phyloP scores from a whole-genome alignment of 2,888 invertebrate species.

The Bruchidius siliquastri region DNA sequence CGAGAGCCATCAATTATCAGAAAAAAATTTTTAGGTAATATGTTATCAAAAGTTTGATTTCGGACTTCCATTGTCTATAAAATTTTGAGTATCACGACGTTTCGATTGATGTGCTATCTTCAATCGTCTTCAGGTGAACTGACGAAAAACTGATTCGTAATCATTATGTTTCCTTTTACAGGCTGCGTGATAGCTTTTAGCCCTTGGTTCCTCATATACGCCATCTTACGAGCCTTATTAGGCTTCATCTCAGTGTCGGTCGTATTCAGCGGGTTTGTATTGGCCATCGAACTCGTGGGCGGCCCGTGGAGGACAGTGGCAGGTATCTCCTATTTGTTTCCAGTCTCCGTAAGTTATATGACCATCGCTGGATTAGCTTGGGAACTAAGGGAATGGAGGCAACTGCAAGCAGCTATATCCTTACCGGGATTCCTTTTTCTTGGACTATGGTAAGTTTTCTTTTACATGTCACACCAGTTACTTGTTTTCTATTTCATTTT shows the following conservation, averaged over 20 bases:
- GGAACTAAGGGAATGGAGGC: constrained; percentile 66
- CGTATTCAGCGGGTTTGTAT: constrained; percentile 74
- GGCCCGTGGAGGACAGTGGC: constrained; percentile 77
- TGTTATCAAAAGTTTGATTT: too few relatives aligned
- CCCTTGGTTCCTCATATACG: constrained; percentile 66
- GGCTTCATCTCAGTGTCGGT: constrained; percentile 78
- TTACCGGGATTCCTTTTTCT: constrained; percentile 67
- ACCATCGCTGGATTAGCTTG: constrained; percentile 68
- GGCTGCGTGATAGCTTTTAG: constrained; percentile 60
- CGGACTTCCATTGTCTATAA: too few relatives aligned
- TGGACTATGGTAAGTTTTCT: constrained; percentile 57
- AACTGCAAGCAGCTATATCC: constrained; percentile 67
- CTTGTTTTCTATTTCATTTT: too few relatives aligned
- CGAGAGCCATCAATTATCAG: too few relatives aligned
- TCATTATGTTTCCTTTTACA: constrained; percentile 23
- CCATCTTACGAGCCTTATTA: constrained; percentile 63
- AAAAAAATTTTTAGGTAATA: too few relatives aligned
- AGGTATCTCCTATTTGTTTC: constrained; percentile 76
- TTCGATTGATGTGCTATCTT: too few relatives aligned
- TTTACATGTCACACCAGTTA: neutral
- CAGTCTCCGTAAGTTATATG: constrained; percentile 71
- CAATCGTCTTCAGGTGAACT: too few relatives aligned
- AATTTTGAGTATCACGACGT: too few relatives aligned
- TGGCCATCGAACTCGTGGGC: constrained; percentile 73
- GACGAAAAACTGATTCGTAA: too few relatives aligned